Base-by-base conservation (phyloP, 2,113 vertebrate species). In the Psephotus haematonotus region DNA sequence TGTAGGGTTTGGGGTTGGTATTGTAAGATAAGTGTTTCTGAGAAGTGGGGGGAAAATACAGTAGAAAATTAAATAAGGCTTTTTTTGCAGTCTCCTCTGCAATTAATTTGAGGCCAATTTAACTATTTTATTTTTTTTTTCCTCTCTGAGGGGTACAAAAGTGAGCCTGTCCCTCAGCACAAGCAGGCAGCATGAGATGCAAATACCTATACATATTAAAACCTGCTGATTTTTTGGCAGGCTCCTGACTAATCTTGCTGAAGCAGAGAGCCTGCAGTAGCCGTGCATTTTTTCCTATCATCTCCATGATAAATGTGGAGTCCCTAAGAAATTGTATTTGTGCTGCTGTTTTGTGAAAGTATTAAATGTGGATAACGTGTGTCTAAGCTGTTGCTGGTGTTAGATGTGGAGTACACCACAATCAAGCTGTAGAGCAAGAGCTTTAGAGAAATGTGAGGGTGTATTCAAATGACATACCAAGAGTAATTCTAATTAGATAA, bases 381-480 rank as follows among this genome's bases (percentile, higher is more conserved):
- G 33, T 14, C 33, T 50, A 44, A 65, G 65, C 39, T 62, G 31
- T 52, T 68, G 62, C 57, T 76, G 63, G 43, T 3, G 1, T 39
- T 57, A 19, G 24, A 7, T 1, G 2, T n/a, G 37, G 75, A 28
- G 78, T 71, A 15, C 8, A 0, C 16, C 31, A 44, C 60, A 18
- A 5, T 14, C 43, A 22, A 59, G 20, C 55, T 0, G 5, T 43
- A 12, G 24, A 69, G 33, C 63, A 50, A 23, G 24, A 55, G 60
- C 17, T 78, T 65, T 31, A 62, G 33, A 6, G 64, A 31, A 60
- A 46, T 2, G 23, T 9, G 10, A n/a, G 19, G 65, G 37, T 15
- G 3, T 47, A 20, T 6, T 53, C 37, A 46, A 47, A 68, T 37
- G 28, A 41, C 70, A 39, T 4, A n/a, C 37, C 15, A 41, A 13